Evolutionary conservation across 2,113 vertebrate species (phyloP), one percentile per base, ranked within the genome.

Genomic region (Trinectes maculatus): DNA sequence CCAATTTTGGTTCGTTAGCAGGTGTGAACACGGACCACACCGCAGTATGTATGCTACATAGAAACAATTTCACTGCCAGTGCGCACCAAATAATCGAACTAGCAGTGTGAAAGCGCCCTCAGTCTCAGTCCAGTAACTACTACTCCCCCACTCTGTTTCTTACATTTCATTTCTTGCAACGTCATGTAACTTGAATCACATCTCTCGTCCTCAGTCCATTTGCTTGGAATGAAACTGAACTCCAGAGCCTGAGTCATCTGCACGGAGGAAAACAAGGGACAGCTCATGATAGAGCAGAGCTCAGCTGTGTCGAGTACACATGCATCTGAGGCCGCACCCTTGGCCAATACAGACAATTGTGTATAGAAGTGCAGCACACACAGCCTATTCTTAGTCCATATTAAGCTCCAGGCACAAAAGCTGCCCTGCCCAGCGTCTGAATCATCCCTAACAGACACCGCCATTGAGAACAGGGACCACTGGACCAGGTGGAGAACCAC

Each of bases 321-420:
- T 21, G 51, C 63, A 60, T 64, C 51, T 55, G 19, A 79, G 42
- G 74, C 77, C 67, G 56, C 83, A 16, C 84, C 84, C 75, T 83
- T 82, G 56, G 65, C 59, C 5, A 1, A 52, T 47, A 24, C 39
- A 19, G 21, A 54, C 21, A 60, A 52, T 47, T 81, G 37, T 77
- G 63, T 83, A 75, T 73, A 82, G 67, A 74, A 62, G 54, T 21
- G 66, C 37, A 62, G 54, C 19, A 64, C 37, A 65, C 47, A 15
- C 59, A 72, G 25, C 3, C 71, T 88, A 83, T 84, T 90, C 58
- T 85, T 87, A 72, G 81, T 42, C 18, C 46, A 55, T 69, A 63
- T 65, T 58, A 55, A 52, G 75, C 53, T 74, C 3, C 52, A 77
- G 37, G 59, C 40, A 48, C 83, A 84, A 40, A 22, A 69, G 74